These are phyloP conservation scores for Hyla sarda DNA, from an alignment of 2,113 vertebrate genomes.

Conservation along the genomic window DNA sequence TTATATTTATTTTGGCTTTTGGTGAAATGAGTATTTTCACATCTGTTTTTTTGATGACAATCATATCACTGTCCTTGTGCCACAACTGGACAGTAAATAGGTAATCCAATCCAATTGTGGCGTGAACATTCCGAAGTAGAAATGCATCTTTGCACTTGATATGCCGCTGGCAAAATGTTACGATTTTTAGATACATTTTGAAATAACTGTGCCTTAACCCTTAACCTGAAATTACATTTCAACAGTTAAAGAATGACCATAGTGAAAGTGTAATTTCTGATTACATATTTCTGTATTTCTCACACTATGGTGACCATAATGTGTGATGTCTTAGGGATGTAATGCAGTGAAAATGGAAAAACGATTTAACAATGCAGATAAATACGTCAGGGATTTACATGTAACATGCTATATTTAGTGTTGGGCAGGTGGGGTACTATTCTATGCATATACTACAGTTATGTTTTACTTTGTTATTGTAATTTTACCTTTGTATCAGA, in stretches of 20 bases:
- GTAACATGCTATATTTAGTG: neutral
- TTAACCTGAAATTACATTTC: neutral
- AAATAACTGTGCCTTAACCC: slow-evolving; percentile 15
- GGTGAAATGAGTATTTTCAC: neutral
- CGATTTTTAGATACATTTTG: neutral
- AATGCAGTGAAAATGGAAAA: neutral
- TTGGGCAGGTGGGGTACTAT: neutral
- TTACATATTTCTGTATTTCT: neutral
- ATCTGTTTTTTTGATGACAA: neutral
- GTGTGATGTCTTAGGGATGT: neutral
- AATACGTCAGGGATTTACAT: neutral
- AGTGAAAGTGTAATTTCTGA: neutral
- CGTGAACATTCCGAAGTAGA: neutral
- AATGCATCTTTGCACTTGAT: neutral
- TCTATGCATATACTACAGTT: slow-evolving; percentile 26
- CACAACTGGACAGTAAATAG: neutral
- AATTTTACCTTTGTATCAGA: neutral
- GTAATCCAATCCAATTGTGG: neutral
- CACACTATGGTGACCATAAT: neutral
- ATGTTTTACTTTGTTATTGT: slow-evolving; percentile 21
- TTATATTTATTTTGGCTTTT: neutral
- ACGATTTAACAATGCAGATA: neutral
- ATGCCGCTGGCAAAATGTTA: neutral
- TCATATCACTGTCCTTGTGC: neutral
- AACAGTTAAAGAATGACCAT: neutral